Conservation (phyloP, 2,113 vertebrate genomes). For the Coregonus clupeaformis region DNA sequence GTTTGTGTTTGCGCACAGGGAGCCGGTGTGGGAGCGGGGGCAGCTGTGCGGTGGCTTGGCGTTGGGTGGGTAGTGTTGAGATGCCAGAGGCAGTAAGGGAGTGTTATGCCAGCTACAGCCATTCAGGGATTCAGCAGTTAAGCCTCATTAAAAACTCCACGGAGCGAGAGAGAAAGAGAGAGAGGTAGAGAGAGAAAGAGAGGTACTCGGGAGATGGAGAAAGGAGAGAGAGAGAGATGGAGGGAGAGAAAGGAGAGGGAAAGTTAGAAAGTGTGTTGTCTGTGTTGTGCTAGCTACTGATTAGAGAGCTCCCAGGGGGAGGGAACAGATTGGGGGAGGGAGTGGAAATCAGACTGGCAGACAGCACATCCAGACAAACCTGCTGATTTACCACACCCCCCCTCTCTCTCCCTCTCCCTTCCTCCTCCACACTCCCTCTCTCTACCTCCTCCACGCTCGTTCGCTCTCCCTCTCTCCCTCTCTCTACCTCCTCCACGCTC, state of each 20-base stretch:
- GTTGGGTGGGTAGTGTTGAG: neutral
- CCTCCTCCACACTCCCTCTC: neutral
- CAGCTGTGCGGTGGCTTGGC: neutral
- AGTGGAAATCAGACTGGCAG: slow-evolving; percentile 40
- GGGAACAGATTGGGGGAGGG: slow-evolving; percentile 27
- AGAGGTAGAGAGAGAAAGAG: neutral
- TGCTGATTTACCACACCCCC: slow-evolving; percentile 33
- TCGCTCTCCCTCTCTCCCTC: neutral
- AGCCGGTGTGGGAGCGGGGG: neutral
- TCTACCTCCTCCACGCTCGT: slow-evolving; percentile 11
- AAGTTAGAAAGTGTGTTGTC: neutral
- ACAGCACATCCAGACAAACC: slow-evolving; percentile 28
- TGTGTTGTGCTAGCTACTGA: slow-evolving; percentile 3
- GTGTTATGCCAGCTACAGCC: slow-evolving; percentile 10
- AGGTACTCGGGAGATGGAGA: neutral
- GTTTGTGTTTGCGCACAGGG: neutral
- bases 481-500: neutral
- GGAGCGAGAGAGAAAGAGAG: neutral
- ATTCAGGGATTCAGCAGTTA: slow-evolving; percentile 25
- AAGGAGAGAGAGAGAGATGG: neutral
- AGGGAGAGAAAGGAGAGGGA: neutral
- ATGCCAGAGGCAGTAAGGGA: neutral
- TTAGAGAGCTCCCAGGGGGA: slow-evolving; percentile 41
- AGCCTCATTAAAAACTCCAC: neutral
- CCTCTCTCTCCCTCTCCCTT: neutral